phyloP scores from a whole-genome alignment of 2,888 invertebrate genomes.

The Leucoma salicis region DNA sequence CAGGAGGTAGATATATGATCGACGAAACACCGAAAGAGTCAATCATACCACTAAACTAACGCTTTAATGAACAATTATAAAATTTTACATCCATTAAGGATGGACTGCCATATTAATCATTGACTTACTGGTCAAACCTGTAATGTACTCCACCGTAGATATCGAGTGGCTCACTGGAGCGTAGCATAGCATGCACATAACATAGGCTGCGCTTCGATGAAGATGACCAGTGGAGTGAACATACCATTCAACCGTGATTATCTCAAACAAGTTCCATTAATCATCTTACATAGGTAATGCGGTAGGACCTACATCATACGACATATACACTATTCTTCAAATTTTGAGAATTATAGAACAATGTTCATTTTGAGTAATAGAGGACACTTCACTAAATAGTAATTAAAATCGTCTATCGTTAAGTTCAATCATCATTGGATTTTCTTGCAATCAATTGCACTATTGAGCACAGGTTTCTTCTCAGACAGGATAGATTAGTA shows the following conservation, averaged over 20 bases:
- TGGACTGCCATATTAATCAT: conserved; percentile 2
- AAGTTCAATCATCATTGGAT: no score
- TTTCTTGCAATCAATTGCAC: no score
- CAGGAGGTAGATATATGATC: conserved; percentile 41
- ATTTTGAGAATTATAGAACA: no score
- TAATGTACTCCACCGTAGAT: conserved; percentile 18
- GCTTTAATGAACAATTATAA: neutral
- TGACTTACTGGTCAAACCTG: conserved; percentile 7
- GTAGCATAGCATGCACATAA: conserved; percentile 9
- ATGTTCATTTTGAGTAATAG: no score
- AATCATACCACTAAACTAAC: neutral
- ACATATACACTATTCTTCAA: no score
- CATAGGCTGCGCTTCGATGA: conserved; percentile 9
- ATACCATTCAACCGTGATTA: conserved; percentile 15
- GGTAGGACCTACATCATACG: no score
- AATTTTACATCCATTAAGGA: conserved; percentile 7
- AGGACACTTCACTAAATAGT: no score
- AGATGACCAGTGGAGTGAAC: conserved; percentile 16
- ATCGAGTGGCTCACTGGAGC: conserved; percentile 10
- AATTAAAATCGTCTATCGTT: no score
- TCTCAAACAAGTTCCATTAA: conserved; percentile 12
- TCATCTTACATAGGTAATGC: no score
- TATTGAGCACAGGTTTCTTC: no score
- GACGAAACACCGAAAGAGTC: conserved; percentile 12
- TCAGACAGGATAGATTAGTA: no score